phyloP scores from a whole-genome alignment of 2,888 invertebrate genomes.

The Incurvaria masculella region DNA sequence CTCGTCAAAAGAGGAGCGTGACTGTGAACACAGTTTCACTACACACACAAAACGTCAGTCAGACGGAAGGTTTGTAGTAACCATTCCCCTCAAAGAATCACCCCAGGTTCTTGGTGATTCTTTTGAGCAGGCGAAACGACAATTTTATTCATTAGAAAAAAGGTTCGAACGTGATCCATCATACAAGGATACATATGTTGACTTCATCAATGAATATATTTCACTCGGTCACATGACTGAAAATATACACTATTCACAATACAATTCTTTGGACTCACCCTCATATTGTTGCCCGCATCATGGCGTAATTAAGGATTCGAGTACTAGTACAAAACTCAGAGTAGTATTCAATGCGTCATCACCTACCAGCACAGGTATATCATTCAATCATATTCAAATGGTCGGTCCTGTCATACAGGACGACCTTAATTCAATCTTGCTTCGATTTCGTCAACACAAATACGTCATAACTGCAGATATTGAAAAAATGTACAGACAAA shows the following conservation, averaged over 20 bases:
- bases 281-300: conserved; percentile 9
- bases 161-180: background rate
- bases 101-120: conserved; percentile 4
- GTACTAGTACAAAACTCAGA: conserved; percentile 9
- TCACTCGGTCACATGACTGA: conserved; percentile 3
- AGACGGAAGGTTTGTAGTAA: conserved; percentile 2
- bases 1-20: background rate
- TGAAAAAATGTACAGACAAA: conserved; percentile 11
- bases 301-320: conserved; percentile 7
- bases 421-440: conserved; percentile 4
- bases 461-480: conserved; percentile 8
- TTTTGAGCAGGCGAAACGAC: background rate
- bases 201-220: conserved; percentile 5
- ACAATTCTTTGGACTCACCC: background rate
- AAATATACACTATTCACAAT: background rate
- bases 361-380: conserved; percentile 4
- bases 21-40: background rate
- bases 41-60: background rate
- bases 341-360: conserved; percentile 9
- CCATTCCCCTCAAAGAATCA: conserved; percentile 2
- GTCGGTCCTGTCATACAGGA: conserved; percentile 4
- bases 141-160: conserved; percentile 4
- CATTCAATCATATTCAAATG: conserved; percentile 5
- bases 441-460: conserved; percentile 10
- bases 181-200: background rate